Evolutionary conservation across 2,113 vertebrate genomes (phyloP).

Genomic region (Takifugu bimaculatus): DNA sequence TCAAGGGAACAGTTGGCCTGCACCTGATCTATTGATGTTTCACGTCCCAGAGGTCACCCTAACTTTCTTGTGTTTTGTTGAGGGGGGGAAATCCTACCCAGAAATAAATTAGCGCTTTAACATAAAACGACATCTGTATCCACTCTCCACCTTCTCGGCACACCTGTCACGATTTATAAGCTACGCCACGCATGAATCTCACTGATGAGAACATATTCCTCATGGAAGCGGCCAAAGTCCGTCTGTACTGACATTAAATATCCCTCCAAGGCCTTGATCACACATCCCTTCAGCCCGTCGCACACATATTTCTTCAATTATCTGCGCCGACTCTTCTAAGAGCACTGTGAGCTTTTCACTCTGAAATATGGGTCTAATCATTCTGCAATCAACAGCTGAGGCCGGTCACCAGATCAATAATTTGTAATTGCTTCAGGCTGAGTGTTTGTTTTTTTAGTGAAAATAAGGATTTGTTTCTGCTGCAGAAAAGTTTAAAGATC

Average conservation of each 20-base stretch:
- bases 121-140: conserved; percentile 40
- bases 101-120: conserved; percentile 34
- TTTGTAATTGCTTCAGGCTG: conserved; percentile 36
- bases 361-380: conserved; percentile 34
- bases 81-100: conserved; percentile 29
- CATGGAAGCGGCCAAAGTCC: conserved; percentile 48
- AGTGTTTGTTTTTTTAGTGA: no score
- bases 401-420: conserved; percentile 46
- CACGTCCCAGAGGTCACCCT: conserved; percentile 48
- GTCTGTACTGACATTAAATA: conserved; percentile 30
- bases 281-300: conserved; percentile 31
- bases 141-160: conserved; percentile 8
- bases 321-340: conserved; percentile 27
- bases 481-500: no score
- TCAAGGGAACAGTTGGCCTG: conserved; percentile 48
- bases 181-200: conserved; percentile 21
- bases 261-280: conserved; percentile 45
- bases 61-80: no score
- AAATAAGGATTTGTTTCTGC: no score
- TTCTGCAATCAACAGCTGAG: conserved; percentile 43
- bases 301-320: conserved; percentile 41
- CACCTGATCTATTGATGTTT: conserved; percentile 65
- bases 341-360: conserved; percentile 13
- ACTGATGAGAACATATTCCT: conserved; percentile 6
- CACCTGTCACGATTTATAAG: conserved; percentile 19